phyloP scores from a whole-genome alignment of 2,113 vertebrate species.

The Camelus bactrianus region DNA sequence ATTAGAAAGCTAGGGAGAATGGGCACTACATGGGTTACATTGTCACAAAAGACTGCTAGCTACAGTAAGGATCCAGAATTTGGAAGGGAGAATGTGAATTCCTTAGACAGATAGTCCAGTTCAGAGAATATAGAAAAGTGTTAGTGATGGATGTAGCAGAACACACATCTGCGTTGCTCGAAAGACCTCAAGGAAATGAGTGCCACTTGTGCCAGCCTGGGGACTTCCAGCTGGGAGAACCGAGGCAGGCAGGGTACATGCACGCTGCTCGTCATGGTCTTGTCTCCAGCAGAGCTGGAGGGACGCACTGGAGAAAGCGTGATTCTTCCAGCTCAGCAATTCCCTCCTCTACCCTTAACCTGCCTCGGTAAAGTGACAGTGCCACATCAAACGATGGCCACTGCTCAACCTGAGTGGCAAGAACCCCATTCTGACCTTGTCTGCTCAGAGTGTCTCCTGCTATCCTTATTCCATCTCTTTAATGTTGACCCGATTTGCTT shows the following conservation, averaged over 20 bases:
- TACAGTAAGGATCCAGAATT: not conserved
- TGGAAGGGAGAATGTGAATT: conserved; percentile 28
- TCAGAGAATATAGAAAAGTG: not conserved
- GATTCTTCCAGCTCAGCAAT: not conserved
- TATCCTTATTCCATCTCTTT: not conserved
- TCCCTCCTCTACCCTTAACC: not conserved
- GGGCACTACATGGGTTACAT: not conserved
- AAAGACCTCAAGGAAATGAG: conserved; percentile 7
- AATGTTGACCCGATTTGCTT: not conserved
- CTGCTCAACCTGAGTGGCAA: not conserved
- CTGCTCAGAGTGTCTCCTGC: not conserved
- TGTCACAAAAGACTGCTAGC: not conserved
- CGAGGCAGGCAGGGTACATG: not conserved
- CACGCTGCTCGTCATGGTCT: fast-evolving
- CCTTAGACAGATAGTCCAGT: not conserved
- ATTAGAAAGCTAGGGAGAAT: not conserved
- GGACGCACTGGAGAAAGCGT: not conserved
- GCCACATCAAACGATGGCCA: not conserved
- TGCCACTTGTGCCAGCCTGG: not conserved
- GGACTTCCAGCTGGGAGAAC: not conserved
- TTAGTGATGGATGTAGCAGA: not conserved
- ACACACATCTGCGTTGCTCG: not conserved
- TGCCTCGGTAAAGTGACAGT: not conserved
- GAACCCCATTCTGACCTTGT: not conserved
- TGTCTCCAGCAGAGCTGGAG: not conserved